A percentile compares a stretch with the other conserved stretches of the same genome.
Conservation (phyloP, 2,113 vertebrate genomes). For the Dascyllus trimaculatus region DNA sequence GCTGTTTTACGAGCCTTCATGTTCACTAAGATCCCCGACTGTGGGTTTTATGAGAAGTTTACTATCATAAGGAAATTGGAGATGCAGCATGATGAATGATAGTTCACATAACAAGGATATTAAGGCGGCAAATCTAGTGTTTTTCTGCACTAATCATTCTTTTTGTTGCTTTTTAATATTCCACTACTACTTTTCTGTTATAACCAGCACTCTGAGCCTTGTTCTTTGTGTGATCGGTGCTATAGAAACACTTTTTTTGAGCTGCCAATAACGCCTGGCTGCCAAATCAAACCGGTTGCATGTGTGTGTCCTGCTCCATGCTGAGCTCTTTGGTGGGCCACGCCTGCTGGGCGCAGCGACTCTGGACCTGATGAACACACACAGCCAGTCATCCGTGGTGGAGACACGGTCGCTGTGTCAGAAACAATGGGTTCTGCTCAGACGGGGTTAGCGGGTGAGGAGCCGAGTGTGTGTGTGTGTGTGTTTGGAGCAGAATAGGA, state of each 20-base stretch:
- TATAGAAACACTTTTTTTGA: background rate
- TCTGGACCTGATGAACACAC: conserved; percentile 59
- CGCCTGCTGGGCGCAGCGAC: conserved; percentile 61
- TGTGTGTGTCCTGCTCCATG: conserved; percentile 53
- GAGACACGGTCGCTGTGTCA: conserved; percentile 71
- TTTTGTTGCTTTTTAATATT: background rate
- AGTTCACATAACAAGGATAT: background rate
- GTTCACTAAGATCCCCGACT: conserved; percentile 24
- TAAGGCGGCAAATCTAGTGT: background rate
- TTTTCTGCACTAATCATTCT: background rate
- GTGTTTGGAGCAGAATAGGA: conserved; percentile 32
- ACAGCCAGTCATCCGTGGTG: background rate
- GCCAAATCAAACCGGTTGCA: conserved; percentile 20
- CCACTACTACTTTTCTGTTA: background rate
- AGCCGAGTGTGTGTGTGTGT: conserved; percentile 44
- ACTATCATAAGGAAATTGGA: conserved; percentile 1
- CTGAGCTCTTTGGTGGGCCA: conserved; percentile 55
- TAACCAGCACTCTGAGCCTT: background rate
- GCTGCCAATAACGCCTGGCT: conserved; percentile 17
- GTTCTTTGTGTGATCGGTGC: background rate
- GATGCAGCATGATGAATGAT: background rate
- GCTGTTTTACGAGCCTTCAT: conserved; percentile 44
- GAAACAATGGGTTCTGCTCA: conserved; percentile 72
- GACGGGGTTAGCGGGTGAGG: conserved; percentile 64
- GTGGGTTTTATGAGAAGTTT: conserved; percentile 31